Base-by-base conservation (phyloP, 37 sponge, comb jelly and placozoan species). In the Spongia lamella region DNA sequence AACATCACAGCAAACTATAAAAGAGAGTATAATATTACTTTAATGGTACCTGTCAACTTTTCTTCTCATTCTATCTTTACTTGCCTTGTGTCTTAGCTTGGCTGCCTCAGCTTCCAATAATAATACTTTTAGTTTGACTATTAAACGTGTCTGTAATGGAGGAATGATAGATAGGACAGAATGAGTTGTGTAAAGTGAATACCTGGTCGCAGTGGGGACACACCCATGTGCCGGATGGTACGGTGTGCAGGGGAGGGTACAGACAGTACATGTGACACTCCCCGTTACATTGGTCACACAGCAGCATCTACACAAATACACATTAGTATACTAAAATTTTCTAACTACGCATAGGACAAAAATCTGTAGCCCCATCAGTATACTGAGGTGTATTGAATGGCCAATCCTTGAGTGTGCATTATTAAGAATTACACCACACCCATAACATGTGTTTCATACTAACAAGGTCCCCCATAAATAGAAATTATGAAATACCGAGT, bases 251-350 rank as follows among this genome's bases (percentile, higher is more conserved):
- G 5, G 40, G 38, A 19, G 88, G 88, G 40, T 87, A 87, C 49
- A 71, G 82, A 56, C 88, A 87, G 83, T 81, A 81, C 31, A 56
- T 87, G 78, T 87, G 88, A 58, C 83, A 87, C 67, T 87, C 88
- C 4, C 47, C 36, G 33, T 87, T 78, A 81, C 88, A 87, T 17
- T 27, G 38, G 55, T 87, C 88, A 62, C 88, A 87, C 27, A 87
- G 59, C 59, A 87, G 33, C 82, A 87, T 81, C 88, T 87, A 34
- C 0, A 36, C 40, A 24, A 1, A 27, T 22, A 40, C 9, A n/a
- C n/a, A n/a, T n/a, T n/a, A n/a, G n/a, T n/a, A n/a, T n/a, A n/a
- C n/a, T n/a, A n/a, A n/a, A n/a, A n/a, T n/a, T n/a, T n/a, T n/a
- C n/a, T n/a, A n/a, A n/a, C n/a, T n/a, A n/a, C n/a, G n/a, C n/a